These are phyloP conservation scores for Trichomalopsis sarcophagae DNA, from an alignment of 1,140 invertebrate species.

Conservation along the genomic window DNA sequence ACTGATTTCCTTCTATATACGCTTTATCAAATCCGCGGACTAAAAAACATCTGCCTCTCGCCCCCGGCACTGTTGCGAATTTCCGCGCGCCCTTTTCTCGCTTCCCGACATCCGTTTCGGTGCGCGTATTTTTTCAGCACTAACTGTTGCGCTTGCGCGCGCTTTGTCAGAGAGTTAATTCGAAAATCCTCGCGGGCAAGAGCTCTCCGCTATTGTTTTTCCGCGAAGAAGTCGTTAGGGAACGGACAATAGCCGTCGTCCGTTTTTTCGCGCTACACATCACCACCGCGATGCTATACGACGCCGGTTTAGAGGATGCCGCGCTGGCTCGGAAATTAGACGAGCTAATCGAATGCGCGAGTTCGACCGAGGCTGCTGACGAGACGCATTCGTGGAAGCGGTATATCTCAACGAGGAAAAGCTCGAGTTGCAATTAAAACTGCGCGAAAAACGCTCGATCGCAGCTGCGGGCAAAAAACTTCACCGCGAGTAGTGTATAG, in stretches of 20 bases:
- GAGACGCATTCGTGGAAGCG: not conserved
- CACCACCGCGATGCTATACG: not conserved
- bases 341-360: slow-evolving; percentile 11
- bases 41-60: not conserved
- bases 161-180: slow-evolving; percentile 9
- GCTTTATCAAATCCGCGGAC: not conserved
- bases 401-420: not conserved
- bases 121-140: not conserved
- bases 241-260: not conserved
- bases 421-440: not conserved
- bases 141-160: not conserved
- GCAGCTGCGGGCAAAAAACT: not conserved
- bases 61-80: no score
- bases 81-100: not conserved
- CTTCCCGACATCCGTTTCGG: not conserved
- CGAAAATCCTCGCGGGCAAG: not conserved
- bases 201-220: not conserved
- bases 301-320: not conserved
- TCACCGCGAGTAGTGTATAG: not conserved
- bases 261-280: not conserved
- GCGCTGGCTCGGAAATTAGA: not conserved
- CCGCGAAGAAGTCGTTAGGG: not conserved
- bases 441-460: not conserved
- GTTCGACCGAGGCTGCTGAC: not conserved
- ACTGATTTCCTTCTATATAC: no score